Percentiles rank a stretch among this genome's conserved stretches.
Conservation (phyloP, 2,888 invertebrate genomes). For the Muscina levida region DNA sequence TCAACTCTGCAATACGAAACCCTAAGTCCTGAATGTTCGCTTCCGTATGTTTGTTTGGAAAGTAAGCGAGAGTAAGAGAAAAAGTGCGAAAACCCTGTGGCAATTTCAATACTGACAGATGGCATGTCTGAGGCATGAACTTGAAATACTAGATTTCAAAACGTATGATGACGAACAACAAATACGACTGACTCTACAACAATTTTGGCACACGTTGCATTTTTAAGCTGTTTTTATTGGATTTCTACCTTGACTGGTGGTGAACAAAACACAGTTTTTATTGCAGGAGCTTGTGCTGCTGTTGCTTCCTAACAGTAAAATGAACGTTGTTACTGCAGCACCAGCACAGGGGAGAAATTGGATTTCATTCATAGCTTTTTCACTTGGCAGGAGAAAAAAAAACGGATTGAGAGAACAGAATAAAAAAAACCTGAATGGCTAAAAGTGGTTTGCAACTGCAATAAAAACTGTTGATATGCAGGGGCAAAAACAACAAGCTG, state of each 20-base stretch:
- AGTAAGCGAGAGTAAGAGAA: slow-evolving; percentile 39
- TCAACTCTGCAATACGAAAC: slow-evolving; percentile 45
- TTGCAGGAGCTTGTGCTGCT: slow-evolving; percentile 24
- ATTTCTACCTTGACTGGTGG: slow-evolving; percentile 56
- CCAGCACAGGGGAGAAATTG: slow-evolving; percentile 58
- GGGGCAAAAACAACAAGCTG: slow-evolving; percentile 52
- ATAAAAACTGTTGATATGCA: slow-evolving; percentile 64
- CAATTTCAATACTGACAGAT: slow-evolving; percentile 75
- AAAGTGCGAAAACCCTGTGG: slow-evolving; percentile 64
- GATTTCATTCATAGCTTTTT: slow-evolving; percentile 59
- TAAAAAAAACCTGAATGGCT: slow-evolving; percentile 35
- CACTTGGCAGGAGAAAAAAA: slow-evolving; percentile 39
- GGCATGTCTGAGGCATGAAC: slow-evolving; percentile 74
- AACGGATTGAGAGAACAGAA: background rate
- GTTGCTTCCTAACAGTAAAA: slow-evolving; percentile 59
- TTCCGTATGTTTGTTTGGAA: background rate
- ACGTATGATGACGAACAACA: slow-evolving; percentile 16
- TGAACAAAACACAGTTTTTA: slow-evolving; percentile 9
- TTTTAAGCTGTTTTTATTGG: slow-evolving; percentile 56
- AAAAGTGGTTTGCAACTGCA: slow-evolving; percentile 51
- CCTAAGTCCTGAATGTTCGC: slow-evolving; percentile 20
- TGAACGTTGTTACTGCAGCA: no score
- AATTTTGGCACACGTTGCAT: slow-evolving; percentile 72
- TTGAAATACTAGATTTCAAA: slow-evolving; percentile 66
- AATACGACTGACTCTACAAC: slow-evolving; percentile 43